Percentiles rank a stretch among this genome's conserved stretches.
Conservation (phyloP, 2,888 invertebrate species). For the Lissocephala sabroskyi region DNA sequence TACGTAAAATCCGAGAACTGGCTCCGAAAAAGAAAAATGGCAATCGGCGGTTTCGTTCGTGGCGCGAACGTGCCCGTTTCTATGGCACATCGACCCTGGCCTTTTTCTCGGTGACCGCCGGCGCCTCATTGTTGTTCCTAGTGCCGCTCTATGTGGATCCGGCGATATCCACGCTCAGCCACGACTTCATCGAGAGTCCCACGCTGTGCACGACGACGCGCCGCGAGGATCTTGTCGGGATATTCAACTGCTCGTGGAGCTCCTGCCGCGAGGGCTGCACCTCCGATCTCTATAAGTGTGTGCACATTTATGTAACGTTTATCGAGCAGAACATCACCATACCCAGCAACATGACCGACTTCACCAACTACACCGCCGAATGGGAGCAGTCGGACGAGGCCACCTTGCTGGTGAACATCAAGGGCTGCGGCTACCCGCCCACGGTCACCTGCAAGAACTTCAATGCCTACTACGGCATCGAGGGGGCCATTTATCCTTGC, state of each 20-base stretch:
- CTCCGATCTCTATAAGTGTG: slow-evolving; percentile 81
- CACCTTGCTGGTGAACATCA: slow-evolving; percentile 86
- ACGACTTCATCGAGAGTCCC: slow-evolving; percentile 88
- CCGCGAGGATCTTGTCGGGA: slow-evolving; percentile 86
- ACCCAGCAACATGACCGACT: slow-evolving; percentile 71
- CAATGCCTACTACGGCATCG: slow-evolving; percentile 82
- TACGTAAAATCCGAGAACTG: slow-evolving; percentile 77
- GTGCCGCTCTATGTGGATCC: slow-evolving; percentile 87
- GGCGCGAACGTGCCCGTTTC: slow-evolving; percentile 80
- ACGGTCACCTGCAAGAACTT: slow-evolving; percentile 87
- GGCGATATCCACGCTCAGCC: slow-evolving; percentile 88
- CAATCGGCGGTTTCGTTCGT: slow-evolving; percentile 75
- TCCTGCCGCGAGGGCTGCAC: slow-evolving; percentile 94
- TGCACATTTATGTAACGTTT: slow-evolving; percentile 78
- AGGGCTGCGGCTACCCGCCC: slow-evolving; percentile 93
- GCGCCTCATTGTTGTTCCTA: slow-evolving; percentile 81
- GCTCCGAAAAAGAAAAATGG: slow-evolving; percentile 75
- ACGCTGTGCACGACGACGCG: slow-evolving; percentile 88
- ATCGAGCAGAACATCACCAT: slow-evolving; percentile 72
- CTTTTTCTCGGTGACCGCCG: slow-evolving; percentile 81
- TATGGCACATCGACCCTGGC: slow-evolving; percentile 81
- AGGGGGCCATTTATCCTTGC: slow-evolving; percentile 86
- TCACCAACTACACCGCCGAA: slow-evolving; percentile 69
- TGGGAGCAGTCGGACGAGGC: slow-evolving; percentile 73
- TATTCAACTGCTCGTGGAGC: slow-evolving; percentile 92